Evolutionary conservation across 1,140 invertebrate genomes (phyloP), one percentile per base, ranked within the genome.

Genomic region (Tetranychus cinnabarinus): DNA sequence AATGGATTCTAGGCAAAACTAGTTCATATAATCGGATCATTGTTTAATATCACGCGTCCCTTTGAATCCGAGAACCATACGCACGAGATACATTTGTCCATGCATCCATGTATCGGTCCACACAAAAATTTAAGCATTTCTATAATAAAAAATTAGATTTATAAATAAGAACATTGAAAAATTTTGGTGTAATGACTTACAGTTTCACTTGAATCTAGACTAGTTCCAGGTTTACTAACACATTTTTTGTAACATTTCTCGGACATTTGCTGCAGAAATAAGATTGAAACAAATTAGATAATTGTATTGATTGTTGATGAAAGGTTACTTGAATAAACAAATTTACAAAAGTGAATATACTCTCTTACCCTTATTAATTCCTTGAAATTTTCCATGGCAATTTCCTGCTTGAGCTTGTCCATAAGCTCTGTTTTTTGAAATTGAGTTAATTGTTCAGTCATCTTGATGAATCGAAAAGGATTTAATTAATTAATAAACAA

Each of bases 161-260:
- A 23, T 23, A 23, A 23, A 23, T 23, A 23, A 23, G 23, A 23
- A 23, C 23, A 23, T 23, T 23, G 23, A 23, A 23, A 23, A 23
- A 23, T 23, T 23, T 23, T 23, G 23, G 23, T 23, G 23, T 23
- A 23, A 23, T 23, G 23, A 67, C 65, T 72, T 76, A 85, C 85
- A 77, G 91, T 87, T 79, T 96, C 89, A 1, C 86, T 86, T 71
- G 78, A 88, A 72, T 89, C 88, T 63, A 96, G 72, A 12, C 84
- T 82, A n/a, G 81, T 81, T n/a, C 91, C 90, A 15, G 91, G 91
- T 71, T 88, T 92, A 56, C 72, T 71, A 64, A 97, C 82, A 73
- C 91, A 96, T 70, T 93, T 93, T 71, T 86, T 87, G 70, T 93
- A 96, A 75, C 92, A 97, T 75, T 96, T 96, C 70, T 93, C 86